phyloP scores from a whole-genome alignment of 2,113 vertebrate species.

The Ptyas mucosa region DNA sequence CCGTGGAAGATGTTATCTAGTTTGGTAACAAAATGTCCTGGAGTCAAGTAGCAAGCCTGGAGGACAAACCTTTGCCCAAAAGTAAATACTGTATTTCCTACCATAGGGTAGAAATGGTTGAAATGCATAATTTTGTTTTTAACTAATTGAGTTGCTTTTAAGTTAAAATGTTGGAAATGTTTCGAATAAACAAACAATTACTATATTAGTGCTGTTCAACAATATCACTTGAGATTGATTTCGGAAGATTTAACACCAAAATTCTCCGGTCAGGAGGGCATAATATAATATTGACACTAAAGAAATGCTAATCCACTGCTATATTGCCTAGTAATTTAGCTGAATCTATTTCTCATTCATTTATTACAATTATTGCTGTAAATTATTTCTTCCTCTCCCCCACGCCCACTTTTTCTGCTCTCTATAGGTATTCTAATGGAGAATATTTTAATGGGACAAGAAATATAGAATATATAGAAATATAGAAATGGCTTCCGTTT shows the following conservation, averaged over 20 bases:
- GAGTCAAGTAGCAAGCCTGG: neutral
- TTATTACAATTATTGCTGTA: neutral
- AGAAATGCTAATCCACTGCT: neutral
- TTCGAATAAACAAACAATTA: neutral
- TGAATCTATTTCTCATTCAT: neutral
- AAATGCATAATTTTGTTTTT: neutral
- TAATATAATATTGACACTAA: neutral
- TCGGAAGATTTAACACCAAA: neutral
- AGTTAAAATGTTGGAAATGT: neutral
- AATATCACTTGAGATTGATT: neutral
- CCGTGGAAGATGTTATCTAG: neutral
- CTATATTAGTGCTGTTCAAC: neutral
- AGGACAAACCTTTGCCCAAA: neutral
- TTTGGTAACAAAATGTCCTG: neutral
- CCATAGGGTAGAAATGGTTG: neutral
- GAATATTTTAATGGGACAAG: neutral
- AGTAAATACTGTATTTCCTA: neutral
- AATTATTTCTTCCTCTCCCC: neutral
- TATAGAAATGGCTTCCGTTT: neutral
- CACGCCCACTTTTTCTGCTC: neutral
- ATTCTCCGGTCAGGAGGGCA: neutral
- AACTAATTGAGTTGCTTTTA: neutral
- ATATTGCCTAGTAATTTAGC: neutral
- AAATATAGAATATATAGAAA: neutral
- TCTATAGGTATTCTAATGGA: neutral